Conservation (phyloP, 2,797 vertebrate genomes). For the Sorex maritimensis region DNA sequence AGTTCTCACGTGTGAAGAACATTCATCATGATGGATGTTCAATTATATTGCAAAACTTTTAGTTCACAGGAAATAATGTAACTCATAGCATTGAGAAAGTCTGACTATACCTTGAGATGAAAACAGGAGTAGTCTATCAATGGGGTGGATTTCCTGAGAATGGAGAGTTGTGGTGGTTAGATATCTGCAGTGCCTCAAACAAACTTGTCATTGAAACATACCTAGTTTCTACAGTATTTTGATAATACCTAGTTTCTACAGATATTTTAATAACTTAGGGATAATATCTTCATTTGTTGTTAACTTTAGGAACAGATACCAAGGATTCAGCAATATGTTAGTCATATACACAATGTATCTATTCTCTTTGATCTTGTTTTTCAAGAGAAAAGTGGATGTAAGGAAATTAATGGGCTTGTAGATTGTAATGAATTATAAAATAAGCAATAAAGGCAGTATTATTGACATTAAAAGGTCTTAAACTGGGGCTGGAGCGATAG, state of each 20-base stretch:
- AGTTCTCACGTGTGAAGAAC: too few species aligned
- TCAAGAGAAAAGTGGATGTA: conserved; percentile 24
- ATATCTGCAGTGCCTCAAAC: background rate
- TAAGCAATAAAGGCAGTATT: conserved; percentile 10
- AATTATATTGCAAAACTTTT: background rate
- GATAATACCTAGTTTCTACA: conserved; percentile 4
- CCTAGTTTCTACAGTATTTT: background rate
- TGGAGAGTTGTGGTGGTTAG: background rate
- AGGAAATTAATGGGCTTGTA: background rate
- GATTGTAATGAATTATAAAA: background rate
- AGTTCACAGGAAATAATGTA: background rate
- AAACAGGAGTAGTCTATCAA: background rate
- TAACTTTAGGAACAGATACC: background rate
- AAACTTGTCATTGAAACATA: background rate
- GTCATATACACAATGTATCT: background rate
- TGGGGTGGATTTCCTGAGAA: background rate
- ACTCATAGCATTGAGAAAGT: background rate
- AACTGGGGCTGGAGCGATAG: too few species aligned
- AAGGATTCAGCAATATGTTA: background rate
- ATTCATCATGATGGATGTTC: background rate
- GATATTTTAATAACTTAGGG: conserved; percentile 12
- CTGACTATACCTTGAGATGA: background rate
- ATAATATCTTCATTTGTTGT: background rate
- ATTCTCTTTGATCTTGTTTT: background rate
- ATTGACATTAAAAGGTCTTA: background rate